These are phyloP conservation scores for Lacanobia wlatinum DNA, from an alignment of 2,888 invertebrate genomes.

Conservation along the genomic window DNA sequence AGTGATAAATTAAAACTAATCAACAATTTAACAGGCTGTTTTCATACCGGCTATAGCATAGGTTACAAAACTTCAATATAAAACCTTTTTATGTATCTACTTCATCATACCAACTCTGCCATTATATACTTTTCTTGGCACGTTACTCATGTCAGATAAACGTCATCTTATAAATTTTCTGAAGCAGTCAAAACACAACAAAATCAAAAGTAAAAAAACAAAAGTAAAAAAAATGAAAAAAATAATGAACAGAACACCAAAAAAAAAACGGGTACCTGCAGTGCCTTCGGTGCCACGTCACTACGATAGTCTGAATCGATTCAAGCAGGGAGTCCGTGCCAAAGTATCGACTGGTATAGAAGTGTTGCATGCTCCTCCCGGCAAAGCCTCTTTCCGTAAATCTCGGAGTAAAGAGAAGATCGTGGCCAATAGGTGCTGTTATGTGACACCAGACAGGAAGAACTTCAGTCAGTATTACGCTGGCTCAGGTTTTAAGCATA, in stretches of 20 bases:
- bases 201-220: constrained; percentile 30
- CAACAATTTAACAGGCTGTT: not conserved
- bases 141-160: constrained; percentile 17
- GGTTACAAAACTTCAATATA: not conserved
- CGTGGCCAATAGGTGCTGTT: constrained; percentile 75
- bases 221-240: constrained; percentile 57
- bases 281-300: constrained; percentile 16
- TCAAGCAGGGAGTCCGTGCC: constrained; percentile 38
- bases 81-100: not conserved
- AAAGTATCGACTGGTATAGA: constrained; percentile 56
- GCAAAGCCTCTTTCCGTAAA: constrained; percentile 46
- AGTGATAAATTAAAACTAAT: not conserved
- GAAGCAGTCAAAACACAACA: constrained; percentile 6
- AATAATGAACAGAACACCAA: constrained; percentile 78
- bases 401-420: constrained; percentile 52
- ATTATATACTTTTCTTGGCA: not conserved
- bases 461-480: constrained; percentile 70
- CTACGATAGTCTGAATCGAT: constrained; percentile 27
- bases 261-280: not conserved
- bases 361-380: constrained; percentile 54
- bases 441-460: constrained; percentile 68
- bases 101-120: not conserved
- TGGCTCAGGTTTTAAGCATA: not conserved
- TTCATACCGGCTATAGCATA: not conserved
- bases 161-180: constrained; percentile 18